A percentile compares a stretch with the other conserved stretches of the same genome.
These are phyloP conservation scores for Anguilla pacifica DNA, from an alignment of 2,797 vertebrate species.

Conservation along the genomic window DNA sequence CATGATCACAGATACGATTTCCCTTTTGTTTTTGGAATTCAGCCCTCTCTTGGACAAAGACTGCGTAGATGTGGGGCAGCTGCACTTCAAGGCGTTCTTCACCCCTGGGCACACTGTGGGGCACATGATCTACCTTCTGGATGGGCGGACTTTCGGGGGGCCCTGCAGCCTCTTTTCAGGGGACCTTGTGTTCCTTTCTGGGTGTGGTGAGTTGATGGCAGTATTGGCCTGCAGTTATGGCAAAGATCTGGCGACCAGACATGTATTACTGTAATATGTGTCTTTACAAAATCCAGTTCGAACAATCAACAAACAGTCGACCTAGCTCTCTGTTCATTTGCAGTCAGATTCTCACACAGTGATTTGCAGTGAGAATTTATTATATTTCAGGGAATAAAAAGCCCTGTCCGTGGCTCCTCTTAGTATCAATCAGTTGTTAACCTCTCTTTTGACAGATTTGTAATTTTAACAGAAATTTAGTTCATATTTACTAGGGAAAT, in stretches of 20 bases:
- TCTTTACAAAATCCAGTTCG: neutral
- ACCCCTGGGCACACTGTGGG: constrained; percentile 96
- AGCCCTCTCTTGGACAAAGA: constrained; percentile 88
- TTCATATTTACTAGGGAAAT: too few species aligned
- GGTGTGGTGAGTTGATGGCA: constrained; percentile 81
- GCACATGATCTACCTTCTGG: constrained; percentile 92
- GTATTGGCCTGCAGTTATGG: neutral
- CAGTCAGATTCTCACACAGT: neutral
- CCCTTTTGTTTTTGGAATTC: constrained; percentile 23
- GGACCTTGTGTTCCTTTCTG: constrained; percentile 94
- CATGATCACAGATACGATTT: neutral
- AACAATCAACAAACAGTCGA: neutral
- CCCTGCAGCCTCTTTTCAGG: constrained; percentile 95
- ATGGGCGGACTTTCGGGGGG: constrained; percentile 73
- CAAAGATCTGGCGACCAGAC: neutral
- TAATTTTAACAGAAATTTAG: too few species aligned
- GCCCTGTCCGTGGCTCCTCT: neutral
- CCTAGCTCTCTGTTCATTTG: neutral
- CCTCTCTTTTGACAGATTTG: too few species aligned
- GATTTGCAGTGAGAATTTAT: neutral
- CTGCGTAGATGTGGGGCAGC: constrained; percentile 77
- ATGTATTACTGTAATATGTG: neutral
- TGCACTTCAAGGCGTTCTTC: constrained; percentile 86
- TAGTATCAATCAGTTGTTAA: neutral
- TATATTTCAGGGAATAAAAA: neutral